Percentiles rank a stretch among this genome's conserved stretches.
phyloP scores from a whole-genome alignment of 2,113 vertebrate genomes.

The Neolamprologus modestus region DNA sequence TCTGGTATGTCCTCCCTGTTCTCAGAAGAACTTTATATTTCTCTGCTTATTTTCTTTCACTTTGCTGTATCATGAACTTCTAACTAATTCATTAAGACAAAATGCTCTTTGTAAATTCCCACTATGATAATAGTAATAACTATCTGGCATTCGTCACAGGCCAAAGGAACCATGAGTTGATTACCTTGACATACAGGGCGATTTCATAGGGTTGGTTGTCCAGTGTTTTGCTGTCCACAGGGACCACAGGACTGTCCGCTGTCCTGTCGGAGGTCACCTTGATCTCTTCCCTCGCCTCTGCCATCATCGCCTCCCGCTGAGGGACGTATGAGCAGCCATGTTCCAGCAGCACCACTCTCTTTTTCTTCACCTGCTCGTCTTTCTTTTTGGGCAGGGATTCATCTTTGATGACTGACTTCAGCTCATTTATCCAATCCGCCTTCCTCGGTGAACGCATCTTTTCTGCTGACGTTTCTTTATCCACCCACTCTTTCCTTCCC shows the following conservation, averaged over 20 bases:
- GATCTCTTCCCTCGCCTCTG: slow-evolving; percentile 8
- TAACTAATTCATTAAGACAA: not conserved
- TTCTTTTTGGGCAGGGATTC: slow-evolving; percentile 1
- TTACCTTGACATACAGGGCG: slow-evolving; percentile 84
- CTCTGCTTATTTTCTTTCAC: not conserved
- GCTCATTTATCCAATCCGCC: slow-evolving; percentile 52
- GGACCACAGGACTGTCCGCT: slow-evolving; percentile 7
- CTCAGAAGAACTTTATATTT: not conserved
- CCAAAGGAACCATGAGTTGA: not conserved
- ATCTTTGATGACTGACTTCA: slow-evolving; percentile 51
- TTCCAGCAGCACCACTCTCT: slow-evolving; percentile 56
- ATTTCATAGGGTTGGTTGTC: slow-evolving; percentile 73
- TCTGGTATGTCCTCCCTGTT: not conserved
- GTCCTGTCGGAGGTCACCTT: slow-evolving; percentile 1
- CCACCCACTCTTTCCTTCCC: not conserved
- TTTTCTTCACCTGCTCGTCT: slow-evolving; percentile 48
- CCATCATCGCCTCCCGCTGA: slow-evolving; percentile 10
- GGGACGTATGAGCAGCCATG: slow-evolving; percentile 30
- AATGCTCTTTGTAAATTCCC: not conserved
- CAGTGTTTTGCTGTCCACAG: not conserved
- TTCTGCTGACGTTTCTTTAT: not conserved
- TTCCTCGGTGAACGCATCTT: not conserved
- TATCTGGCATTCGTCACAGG: not conserved
- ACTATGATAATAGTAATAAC: not conserved
- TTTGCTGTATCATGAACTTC: not conserved